Evolutionary conservation across 2,113 vertebrate species (phyloP), one percentile per base, ranked within the genome.

Genomic region (Corvus hawaiiensis): DNA sequence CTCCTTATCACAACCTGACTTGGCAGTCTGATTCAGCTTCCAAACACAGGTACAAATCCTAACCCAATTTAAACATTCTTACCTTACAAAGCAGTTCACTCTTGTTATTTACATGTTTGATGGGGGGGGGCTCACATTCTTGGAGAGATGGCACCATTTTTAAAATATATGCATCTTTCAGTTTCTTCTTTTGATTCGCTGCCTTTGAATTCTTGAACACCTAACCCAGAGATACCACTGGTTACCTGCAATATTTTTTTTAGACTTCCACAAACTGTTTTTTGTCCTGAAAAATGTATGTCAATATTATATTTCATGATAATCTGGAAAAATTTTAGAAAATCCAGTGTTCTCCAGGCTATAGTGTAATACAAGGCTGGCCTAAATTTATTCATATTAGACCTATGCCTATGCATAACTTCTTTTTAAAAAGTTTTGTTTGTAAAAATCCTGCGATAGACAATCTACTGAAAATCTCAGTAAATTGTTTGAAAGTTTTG

Each of bases 81-180:
- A 43, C 28, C 5, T 82, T 78, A 39, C 58, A 22, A 87, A 91
- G 23, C 8, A 68, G 15, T 64, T 87, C 75, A 37, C 16, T 59
- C 35, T 55, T 43, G 10, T 52, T 77, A 43, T 33, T 88, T 41
- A 21, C 7, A 14, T 56, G 33, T 33, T 56, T 66, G 7, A 48
- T 27, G 11, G 11, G 17, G 7, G 11, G 6, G 7, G 4, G 1
- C 2, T 4, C 23, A 8, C 11, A 7, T 54, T 77, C n/a, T 72
- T 49, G 9, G 19, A 85, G 14, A 77, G 16, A 19, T 33, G 7
- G 14, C 20, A 19, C 6, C 16, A 30, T 19, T 85, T 89, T 26
- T 22, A 30, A 58, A 85, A 88, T 19, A 44, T 10, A 54, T 3
- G 17, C 12, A 59, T 51, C 30, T 77, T 84, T 73, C 41, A 52